phyloP scores from a whole-genome alignment of 2,113 vertebrate species.

The Seriola aureovittata region DNA sequence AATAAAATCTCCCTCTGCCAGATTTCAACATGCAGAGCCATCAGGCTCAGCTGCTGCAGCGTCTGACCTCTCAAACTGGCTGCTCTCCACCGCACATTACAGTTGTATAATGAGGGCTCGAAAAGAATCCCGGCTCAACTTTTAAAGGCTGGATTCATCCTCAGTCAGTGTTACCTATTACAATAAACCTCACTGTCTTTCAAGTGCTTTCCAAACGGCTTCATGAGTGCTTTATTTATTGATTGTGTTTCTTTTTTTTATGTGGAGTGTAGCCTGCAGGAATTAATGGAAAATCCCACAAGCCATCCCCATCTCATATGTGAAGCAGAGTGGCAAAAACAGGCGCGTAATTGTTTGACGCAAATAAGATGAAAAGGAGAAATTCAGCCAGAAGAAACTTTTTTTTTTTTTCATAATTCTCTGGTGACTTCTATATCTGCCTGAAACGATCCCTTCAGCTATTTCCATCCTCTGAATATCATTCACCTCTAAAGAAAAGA shows the following conservation, averaged over 20 bases:
- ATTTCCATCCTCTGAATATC: constrained; percentile 14
- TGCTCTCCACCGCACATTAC: constrained; percentile 58
- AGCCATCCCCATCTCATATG: constrained; percentile 41
- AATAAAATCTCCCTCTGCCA: constrained; percentile 52
- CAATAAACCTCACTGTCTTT: constrained; percentile 15
- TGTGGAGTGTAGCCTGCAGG: neutral
- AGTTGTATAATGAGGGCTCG: constrained; percentile 58
- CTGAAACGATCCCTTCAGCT: constrained; percentile 29
- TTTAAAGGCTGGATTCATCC: constrained; percentile 62
- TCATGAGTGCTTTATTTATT: constrained; percentile 9
- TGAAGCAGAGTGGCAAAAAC: constrained; percentile 15
- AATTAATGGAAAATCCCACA: constrained; percentile 41
- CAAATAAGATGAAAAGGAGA: constrained; percentile 11
- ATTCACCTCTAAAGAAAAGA: constrained; percentile 6
- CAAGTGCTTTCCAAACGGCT: constrained; percentile 25
- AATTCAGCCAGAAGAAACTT: constrained; percentile 1
- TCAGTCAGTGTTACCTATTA: constrained; percentile 18
- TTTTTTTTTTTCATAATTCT: constrained; percentile 15
- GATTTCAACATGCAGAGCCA: constrained; percentile 48
- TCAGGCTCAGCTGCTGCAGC: constrained; percentile 64
- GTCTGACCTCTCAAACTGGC: constrained; percentile 59
- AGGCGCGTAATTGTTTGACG: constrained; percentile 43
- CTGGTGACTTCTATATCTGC: constrained; percentile 22
- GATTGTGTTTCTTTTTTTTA: constrained; percentile 11
- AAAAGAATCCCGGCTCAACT: constrained; percentile 35